Evolutionary conservation across 2,797 vertebrate species (phyloP).

Genomic region (Salarias fasciatus): DNA sequence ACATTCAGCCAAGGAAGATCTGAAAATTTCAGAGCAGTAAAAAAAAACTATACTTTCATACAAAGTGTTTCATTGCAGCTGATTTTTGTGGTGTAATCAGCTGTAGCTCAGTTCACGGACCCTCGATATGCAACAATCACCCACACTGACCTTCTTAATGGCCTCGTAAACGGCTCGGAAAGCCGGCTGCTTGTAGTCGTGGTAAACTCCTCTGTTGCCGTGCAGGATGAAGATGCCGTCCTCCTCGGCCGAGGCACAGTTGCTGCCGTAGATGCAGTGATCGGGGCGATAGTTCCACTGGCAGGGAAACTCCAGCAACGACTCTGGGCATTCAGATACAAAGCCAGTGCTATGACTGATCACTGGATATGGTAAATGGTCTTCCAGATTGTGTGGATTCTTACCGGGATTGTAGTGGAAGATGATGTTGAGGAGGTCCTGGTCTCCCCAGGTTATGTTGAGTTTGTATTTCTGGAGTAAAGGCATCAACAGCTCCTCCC

Average conservation of each 20-base stretch:
- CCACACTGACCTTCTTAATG: conserved; percentile 83
- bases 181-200: conserved; percentile 91
- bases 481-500: conserved; percentile 94
- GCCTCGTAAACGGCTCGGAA: conserved; percentile 93
- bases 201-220: conserved; percentile 95
- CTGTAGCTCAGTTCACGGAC: neutral
- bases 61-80: neutral
- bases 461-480: conserved; percentile 94
- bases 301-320: conserved; percentile 90
- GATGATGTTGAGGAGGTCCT: conserved; percentile 94
- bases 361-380: neutral
- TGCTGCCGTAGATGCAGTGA: conserved; percentile 96
- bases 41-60: too few species aligned
- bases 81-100: neutral
- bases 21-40: too few species aligned
- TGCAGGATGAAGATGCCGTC: conserved; percentile 87
- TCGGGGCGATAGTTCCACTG: conserved; percentile 97
- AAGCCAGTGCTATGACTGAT: neutral
- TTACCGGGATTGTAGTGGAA: conserved; percentile 95
- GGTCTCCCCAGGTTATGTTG: conserved; percentile 97
- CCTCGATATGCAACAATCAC: neutral
- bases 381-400: neutral
- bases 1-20: too few species aligned
- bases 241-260: conserved; percentile 90
- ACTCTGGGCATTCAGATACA: conserved; percentile 76